These are phyloP conservation scores for Pachycephus smyrnensis DNA, from an alignment of 2,888 invertebrate genomes.

Conservation along the genomic window DNA sequence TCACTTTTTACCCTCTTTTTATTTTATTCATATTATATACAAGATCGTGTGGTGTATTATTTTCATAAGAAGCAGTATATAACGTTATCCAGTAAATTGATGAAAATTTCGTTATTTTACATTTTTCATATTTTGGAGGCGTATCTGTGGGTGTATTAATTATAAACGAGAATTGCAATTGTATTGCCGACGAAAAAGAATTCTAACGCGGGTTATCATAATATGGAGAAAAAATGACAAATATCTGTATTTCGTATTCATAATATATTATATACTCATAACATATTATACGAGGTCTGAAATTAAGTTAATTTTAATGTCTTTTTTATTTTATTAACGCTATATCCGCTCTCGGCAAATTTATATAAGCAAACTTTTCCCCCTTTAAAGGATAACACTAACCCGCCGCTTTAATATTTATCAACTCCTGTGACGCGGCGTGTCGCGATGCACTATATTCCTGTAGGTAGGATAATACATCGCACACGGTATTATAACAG, in stretches of 20 bases:
- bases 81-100: too few species aligned
- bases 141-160: neutral
- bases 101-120: neutral
- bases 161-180: neutral
- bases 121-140: neutral
- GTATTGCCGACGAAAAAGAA: too few species aligned
- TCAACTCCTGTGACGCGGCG: neutral
- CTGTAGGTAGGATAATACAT: neutral
- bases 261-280: too few species aligned
- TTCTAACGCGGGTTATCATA: too few species aligned
- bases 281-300: neutral
- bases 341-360: neutral
- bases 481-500: neutral
- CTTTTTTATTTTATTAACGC: neutral
- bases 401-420: neutral
- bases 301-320: neutral
- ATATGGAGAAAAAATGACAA: too few species aligned
- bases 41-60: too few species aligned
- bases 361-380: neutral
- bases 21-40: too few species aligned
- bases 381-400: neutral
- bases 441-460: neutral
- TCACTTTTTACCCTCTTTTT: too few species aligned
- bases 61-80: too few species aligned
- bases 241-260: too few species aligned